A percentile compares a stretch with the other conserved stretches of the same genome.
Evolutionary conservation across 2,888 invertebrate genomes (phyloP).

Genomic region (Drosophila vallismaia): DNA sequence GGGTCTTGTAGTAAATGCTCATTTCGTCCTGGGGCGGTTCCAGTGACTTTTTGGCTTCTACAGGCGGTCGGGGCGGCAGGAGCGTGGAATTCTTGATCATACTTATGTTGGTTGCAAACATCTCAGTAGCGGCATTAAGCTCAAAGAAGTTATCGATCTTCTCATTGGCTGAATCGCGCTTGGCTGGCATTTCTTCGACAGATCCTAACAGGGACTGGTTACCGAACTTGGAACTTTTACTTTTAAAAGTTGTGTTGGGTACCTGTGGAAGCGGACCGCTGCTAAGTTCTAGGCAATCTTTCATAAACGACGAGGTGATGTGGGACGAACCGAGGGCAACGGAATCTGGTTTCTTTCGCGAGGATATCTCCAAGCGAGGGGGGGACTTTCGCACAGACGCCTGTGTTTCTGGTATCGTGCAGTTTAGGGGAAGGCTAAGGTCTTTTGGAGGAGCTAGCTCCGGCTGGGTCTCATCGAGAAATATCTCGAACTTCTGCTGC

Average conservation of each 20-base stretch:
- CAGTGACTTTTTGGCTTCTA: neutral
- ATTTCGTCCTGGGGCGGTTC: conserved; percentile 4
- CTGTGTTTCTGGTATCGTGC: conserved; percentile 55
- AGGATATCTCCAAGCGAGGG: conserved; percentile 59
- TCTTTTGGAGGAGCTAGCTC: conserved; percentile 19
- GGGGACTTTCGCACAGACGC: conserved; percentile 1
- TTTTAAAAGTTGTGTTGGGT: neutral
- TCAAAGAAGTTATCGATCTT: conserved; percentile 62
- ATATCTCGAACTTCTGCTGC: conserved; percentile 54
- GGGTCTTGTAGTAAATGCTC: conserved; percentile 78
- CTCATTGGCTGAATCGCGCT: neutral
- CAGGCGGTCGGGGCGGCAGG: conserved; percentile 43
- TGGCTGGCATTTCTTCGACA: neutral
- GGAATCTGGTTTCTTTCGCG: conserved; percentile 55
- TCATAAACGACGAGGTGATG: conserved; percentile 71
- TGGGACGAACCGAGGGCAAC: conserved; percentile 28
- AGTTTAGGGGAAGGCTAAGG: conserved; percentile 30
- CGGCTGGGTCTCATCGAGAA: conserved; percentile 59
- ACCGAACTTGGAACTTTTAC: neutral
- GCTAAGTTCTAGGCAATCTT: conserved; percentile 66
- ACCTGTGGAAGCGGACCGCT: conserved; percentile 29
- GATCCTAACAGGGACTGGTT: neutral
- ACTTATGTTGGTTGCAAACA: conserved; percentile 78
- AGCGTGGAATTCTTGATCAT: conserved; percentile 82
- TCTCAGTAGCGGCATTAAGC: conserved; percentile 80